Conservation (phyloP, 2,888 invertebrate genomes). For the Patella pellucida region DNA sequence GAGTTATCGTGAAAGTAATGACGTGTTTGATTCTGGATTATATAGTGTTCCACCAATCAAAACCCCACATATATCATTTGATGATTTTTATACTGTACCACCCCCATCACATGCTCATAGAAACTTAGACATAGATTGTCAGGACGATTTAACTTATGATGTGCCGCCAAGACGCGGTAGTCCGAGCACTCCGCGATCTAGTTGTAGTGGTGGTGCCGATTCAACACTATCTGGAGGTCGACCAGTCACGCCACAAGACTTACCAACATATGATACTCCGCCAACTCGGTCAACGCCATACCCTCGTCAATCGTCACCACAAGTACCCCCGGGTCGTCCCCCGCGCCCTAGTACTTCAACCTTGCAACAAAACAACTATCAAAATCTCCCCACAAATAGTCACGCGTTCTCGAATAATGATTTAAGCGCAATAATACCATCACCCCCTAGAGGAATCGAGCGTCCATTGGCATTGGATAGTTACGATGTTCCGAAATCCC, state of each 20-base stretch:
- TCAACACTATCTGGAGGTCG: conserved; percentile 42
- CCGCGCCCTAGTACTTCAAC: conserved; percentile 46
- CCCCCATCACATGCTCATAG: conserved; percentile 10
- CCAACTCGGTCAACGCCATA: conserved; percentile 24
- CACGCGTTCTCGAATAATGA: conserved; percentile 36
- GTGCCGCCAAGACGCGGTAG: conserved; percentile 51
- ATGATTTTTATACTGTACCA: background rate
- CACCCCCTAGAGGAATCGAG: conserved; percentile 29
- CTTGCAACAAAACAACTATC: conserved; percentile 50
- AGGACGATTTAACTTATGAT: conserved; percentile 44
- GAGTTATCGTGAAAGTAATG: conserved; percentile 8
- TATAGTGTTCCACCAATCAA: conserved; percentile 34
- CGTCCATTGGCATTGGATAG: conserved; percentile 33
- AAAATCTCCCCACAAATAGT: conserved; percentile 60
- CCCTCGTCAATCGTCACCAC: conserved; percentile 16
- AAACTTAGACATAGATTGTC: conserved; percentile 14
- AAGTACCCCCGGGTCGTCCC: conserved; percentile 50
- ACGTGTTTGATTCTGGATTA: conserved; percentile 14
- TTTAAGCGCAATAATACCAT: conserved; percentile 45
- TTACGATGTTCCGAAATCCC: conserved; percentile 44
- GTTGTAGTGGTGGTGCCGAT: conserved; percentile 50
- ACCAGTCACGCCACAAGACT: conserved; percentile 33
- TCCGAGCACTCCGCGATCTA: conserved; percentile 48
- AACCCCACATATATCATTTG: background rate
- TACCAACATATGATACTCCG: conserved; percentile 43